Base-by-base conservation (phyloP, 2,113 vertebrate genomes). In the Epinephelus cyanopodus region DNA sequence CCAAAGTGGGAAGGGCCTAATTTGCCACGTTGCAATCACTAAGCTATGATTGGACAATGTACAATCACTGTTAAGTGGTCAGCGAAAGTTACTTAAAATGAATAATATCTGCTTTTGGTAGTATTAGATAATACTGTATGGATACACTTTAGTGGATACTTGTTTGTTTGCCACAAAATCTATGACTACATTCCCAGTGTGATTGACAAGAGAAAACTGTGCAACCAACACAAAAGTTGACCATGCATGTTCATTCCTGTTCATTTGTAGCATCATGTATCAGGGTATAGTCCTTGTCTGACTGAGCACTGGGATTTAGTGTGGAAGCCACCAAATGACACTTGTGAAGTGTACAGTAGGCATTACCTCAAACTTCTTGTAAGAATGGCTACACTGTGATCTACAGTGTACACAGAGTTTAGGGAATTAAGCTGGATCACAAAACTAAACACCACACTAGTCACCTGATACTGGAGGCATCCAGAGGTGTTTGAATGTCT, bases 401-500 rank as follows among this genome's bases (percentile, higher is more conserved):
- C 27, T 21, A 7, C 23, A 29, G 23, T 11, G 27, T 54, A 25
- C 65, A 54, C 48, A n/a, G 5, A 50, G 47, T 17, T 23, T 25
- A 45, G 25, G 47, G 48, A 39, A 8, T 25, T 33, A 33, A 53
- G 10, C n/a, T 15, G 19, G 50, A 74, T 65, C 63, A n/a, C 47
- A 4, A 48, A n/a, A 50, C 25, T 12, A 62, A 53, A 60, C 27
- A 42, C 39, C 33, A 23, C 54, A 57, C 25, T 53, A 64, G 47
- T 45, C 39, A 18, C 48, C 68, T 72, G 45, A 65, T 61, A 47
- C 74, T 67, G 64, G 72, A 67, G 62, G 53, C 29, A 79, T 15
- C 58, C 19, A 63, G 8, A 83, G 33, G 39, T 45, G 39, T 82
- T 85, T 81, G 81, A 88, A 89, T 80, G 73, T 90, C 69, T 21